Conservation (phyloP, 23 tunicate genomes). For the Halocynthia roretzi region DNA sequence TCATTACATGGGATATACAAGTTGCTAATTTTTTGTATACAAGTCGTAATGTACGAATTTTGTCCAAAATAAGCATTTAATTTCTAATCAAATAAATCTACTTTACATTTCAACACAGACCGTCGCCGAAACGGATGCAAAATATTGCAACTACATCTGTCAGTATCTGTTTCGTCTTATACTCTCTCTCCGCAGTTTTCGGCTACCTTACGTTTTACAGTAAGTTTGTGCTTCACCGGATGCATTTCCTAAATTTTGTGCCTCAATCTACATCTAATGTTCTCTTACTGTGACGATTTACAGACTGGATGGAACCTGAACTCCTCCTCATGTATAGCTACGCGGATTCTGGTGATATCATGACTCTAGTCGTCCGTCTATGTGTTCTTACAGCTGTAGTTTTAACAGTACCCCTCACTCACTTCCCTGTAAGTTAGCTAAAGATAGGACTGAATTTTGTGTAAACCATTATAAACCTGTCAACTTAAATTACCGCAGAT, state of each 20-base stretch:
- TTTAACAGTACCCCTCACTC: constrained; percentile 92
- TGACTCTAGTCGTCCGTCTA: constrained; percentile 84
- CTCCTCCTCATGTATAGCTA: constrained; percentile 97
- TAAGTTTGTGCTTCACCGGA: constrained; percentile 19
- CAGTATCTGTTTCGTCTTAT: constrained; percentile 71
- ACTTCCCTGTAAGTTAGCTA: constrained; percentile 69
- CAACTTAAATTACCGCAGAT: neutral
- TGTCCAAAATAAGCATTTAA: neutral
- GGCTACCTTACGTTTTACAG: constrained; percentile 98
- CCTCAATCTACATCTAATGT: neutral
- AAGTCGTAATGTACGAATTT: neutral
- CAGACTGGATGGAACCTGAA: constrained; percentile 97
- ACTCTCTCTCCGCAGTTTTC: constrained; percentile 89
- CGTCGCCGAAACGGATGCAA: constrained; percentile 70
- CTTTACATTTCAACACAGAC: constrained; percentile 41
- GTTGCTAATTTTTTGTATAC: neutral
- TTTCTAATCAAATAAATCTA: neutral
- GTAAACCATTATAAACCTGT: neutral
- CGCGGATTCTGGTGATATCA: constrained; percentile 57
- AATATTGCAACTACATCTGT: constrained; percentile 91
- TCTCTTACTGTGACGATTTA: neutral
- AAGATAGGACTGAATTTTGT: neutral
- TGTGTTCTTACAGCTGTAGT: constrained; percentile 95
- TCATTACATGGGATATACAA: neutral
- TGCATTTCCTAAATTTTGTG: neutral